phyloP scores from a whole-genome alignment of 2,797 vertebrate genomes.

The Hippoglossus hippoglossus region DNA sequence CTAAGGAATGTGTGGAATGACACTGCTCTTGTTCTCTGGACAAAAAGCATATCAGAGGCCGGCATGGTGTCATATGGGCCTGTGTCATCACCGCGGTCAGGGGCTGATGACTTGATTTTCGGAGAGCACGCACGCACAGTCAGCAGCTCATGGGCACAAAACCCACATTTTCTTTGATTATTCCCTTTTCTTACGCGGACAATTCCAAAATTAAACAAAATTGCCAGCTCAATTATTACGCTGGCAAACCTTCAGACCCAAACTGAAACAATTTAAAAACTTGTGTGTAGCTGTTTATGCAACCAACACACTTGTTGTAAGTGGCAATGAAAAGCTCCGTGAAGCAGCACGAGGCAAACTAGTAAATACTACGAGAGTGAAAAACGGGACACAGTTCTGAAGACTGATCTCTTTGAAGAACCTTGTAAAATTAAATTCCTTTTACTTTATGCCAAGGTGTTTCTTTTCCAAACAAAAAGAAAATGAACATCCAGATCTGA shows the following conservation, averaged over 20 bases:
- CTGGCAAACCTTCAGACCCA: constrained; percentile 37
- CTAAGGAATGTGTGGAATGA: constrained; percentile 83
- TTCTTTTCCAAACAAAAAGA: constrained; percentile 33
- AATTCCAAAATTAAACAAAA: constrained; percentile 17
- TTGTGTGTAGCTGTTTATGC: constrained; percentile 52
- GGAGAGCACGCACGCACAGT: constrained; percentile 22
- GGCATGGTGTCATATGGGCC: constrained; percentile 62
- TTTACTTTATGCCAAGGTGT: constrained; percentile 49
- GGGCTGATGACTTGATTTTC: constrained; percentile 46
- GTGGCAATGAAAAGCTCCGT: constrained; percentile 16
- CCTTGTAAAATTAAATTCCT: constrained; percentile 35
- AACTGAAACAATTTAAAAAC: constrained; percentile 17
- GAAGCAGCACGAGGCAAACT: constrained; percentile 29
- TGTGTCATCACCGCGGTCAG: constrained; percentile 61
- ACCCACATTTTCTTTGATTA: constrained; percentile 33
- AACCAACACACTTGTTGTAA: constrained; percentile 30
- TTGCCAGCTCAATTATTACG: constrained; percentile 15
- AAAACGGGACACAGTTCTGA: constrained; percentile 51
- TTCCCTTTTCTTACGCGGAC: constrained; percentile 23
- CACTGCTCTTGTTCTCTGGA: constrained; percentile 73
- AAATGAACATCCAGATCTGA: constrained; percentile 41
- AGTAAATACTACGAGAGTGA: constrained; percentile 39
- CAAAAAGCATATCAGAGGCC: constrained; percentile 71
- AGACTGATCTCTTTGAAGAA: constrained; percentile 39
- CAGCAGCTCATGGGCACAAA: constrained; percentile 26